phyloP scores from a whole-genome alignment of 2,888 invertebrate genomes.

The Drosophila picticornis region DNA sequence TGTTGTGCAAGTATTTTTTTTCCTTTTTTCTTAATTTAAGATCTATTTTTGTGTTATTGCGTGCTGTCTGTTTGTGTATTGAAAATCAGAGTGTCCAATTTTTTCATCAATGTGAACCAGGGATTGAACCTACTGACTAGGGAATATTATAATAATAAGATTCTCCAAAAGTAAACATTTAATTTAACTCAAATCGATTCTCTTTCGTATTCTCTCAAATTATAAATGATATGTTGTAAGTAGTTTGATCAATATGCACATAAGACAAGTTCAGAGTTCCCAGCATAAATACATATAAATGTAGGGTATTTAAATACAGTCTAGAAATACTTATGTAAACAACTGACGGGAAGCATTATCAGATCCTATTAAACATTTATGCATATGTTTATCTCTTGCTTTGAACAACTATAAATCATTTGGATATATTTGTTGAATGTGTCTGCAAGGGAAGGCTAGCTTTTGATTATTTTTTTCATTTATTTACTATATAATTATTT shows the following conservation, averaged over 20 bases:
- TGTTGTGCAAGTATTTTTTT: constrained; percentile 20
- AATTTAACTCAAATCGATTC: background rate
- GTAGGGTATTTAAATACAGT: constrained; percentile 6
- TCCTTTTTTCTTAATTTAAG: background rate
- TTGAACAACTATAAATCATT: constrained; percentile 24
- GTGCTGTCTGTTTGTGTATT: constrained; percentile 23
- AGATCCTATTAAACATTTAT: constrained; percentile 11
- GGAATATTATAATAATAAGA: constrained; percentile 8
- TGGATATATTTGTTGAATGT: constrained; percentile 8
- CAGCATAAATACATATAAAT: background rate
- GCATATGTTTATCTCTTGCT: constrained; percentile 9
- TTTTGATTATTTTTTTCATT: constrained; percentile 34
- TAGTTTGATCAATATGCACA: constrained; percentile 21
- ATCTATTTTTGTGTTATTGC: constrained; percentile 10
- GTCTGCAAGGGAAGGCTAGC: constrained; percentile 32
- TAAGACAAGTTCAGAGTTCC: constrained; percentile 40
- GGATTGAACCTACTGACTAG: constrained; percentile 9
- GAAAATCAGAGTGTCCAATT: background rate
- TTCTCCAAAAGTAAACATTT: constrained; percentile 9
- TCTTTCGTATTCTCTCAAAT: constrained; percentile 5
- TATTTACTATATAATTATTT: constrained; percentile 40
- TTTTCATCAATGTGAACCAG: constrained; percentile 15
- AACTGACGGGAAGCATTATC: background rate
- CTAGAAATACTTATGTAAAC: constrained; percentile 1
- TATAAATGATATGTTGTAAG: constrained; percentile 12